Conservation (phyloP, 2,113 vertebrate genomes). For the Pterocles gutturalis region DNA sequence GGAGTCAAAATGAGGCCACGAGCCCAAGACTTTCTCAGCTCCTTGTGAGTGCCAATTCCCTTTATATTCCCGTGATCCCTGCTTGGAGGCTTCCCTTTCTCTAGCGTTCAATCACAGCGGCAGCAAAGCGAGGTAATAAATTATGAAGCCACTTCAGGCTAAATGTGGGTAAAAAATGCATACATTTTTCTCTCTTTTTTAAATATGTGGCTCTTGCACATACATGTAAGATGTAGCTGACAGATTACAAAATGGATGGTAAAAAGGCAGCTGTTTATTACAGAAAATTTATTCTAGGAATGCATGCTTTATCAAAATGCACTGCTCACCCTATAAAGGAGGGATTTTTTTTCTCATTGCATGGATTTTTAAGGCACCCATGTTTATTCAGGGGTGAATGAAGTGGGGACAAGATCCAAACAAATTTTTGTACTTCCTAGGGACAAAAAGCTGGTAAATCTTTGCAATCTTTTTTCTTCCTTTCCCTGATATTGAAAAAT, state of each 20-base stretch:
- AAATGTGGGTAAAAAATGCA: constrained; percentile 6
- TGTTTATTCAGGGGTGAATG: not conserved
- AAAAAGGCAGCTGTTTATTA: not conserved
- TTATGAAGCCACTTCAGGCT: not conserved
- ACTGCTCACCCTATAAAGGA: not conserved
- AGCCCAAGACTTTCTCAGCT: constrained; percentile 18
- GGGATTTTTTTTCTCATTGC: not conserved
- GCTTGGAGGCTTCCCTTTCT: constrained; percentile 8
- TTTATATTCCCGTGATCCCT: constrained; percentile 13
- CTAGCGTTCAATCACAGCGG: not conserved
- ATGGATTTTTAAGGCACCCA: not conserved
- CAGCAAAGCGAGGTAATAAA: constrained; percentile 13
- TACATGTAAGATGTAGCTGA: not conserved
- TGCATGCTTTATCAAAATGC: not conserved
- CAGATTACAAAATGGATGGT: not conserved
- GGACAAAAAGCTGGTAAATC: not conserved
- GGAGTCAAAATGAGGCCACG: constrained; percentile 52
- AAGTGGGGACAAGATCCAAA: not conserved
- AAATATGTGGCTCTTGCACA: not conserved
- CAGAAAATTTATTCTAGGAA: not conserved
- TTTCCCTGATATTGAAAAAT: not conserved
- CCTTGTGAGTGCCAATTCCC: not conserved
- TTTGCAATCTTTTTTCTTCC: not conserved
- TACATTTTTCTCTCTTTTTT: not conserved
- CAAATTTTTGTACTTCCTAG: not conserved